These are phyloP conservation scores for Sisor rabdophorus DNA, from an alignment of 2,113 vertebrate genomes.

Conservation along the genomic window DNA sequence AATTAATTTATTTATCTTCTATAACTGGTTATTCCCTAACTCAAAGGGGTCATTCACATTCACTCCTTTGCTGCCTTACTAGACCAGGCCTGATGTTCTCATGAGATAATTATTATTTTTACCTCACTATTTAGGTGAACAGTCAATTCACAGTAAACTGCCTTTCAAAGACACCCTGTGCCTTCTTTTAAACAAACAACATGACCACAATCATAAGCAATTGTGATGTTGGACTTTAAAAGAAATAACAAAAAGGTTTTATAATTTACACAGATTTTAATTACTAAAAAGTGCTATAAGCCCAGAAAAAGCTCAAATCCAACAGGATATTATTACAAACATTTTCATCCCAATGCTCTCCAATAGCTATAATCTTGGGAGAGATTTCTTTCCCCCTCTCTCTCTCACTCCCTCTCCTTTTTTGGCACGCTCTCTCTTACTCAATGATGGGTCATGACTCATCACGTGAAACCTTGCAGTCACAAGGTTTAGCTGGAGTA, in stretches of 20 bases:
- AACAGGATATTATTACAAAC: background rate
- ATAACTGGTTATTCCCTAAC: too few species aligned
- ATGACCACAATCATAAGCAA: background rate
- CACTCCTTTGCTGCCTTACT: background rate
- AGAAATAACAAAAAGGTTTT: background rate
- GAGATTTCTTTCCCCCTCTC: background rate
- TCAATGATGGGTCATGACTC: slow-evolving; percentile 6
- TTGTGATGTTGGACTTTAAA: background rate
- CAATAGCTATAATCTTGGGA: background rate
- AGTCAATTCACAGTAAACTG: background rate
- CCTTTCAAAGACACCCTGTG: background rate
- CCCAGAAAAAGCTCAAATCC: background rate
- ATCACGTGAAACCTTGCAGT: slow-evolving; percentile 23
- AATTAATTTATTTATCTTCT: too few species aligned
- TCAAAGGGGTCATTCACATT: too few species aligned
- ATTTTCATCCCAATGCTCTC: slow-evolving; percentile 15
- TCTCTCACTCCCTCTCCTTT: background rate
- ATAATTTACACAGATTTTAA: background rate
- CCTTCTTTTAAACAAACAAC: background rate
- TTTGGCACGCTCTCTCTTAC: background rate
- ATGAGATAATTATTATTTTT: background rate
- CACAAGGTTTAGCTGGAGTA: slow-evolving; percentile 38
- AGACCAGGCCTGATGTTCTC: too few species aligned
- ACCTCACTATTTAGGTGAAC: background rate
- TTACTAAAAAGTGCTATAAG: background rate